These are phyloP conservation scores for Sphaeramia orbicularis DNA, from an alignment of 2,797 vertebrate species.

Conservation along the genomic window DNA sequence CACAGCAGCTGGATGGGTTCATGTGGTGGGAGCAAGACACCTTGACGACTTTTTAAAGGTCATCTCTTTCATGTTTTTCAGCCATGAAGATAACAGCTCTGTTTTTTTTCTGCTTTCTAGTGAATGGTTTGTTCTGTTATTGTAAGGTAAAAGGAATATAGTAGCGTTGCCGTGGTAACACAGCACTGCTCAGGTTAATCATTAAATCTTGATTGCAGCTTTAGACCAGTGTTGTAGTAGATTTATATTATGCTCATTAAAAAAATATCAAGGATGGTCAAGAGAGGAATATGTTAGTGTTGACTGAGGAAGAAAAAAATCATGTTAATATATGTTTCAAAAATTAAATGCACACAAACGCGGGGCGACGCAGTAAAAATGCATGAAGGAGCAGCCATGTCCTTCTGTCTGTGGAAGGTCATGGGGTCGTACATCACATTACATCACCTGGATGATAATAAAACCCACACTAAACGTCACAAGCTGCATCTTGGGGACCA, in stretches of 20 bases:
- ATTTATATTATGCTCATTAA: neutral
- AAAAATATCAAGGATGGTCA: neutral
- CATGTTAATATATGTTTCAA: neutral
- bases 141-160: neutral
- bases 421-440: slow-evolving; percentile 23
- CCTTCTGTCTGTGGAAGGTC: slow-evolving; percentile 33
- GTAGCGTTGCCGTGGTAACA: slow-evolving; percentile 13
- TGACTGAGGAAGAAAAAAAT: neutral
- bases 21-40: slow-evolving; percentile 1
- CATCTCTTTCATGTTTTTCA: neutral
- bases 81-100: neutral
- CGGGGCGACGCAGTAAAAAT: neutral
- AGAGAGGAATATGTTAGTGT: neutral
- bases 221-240: slow-evolving; percentile 4
- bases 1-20: slow-evolving; percentile 11
- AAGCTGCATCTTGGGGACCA: neutral
- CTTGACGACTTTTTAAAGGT: slow-evolving; percentile 37
- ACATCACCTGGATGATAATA: slow-evolving; percentile 24
- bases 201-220: slow-evolving; percentile 1
- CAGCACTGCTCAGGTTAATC: slow-evolving; percentile 10
- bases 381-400: neutral
- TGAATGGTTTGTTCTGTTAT: neutral
- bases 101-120: neutral
- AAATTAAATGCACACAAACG: neutral
- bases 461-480: slow-evolving; percentile 15